Conservation (phyloP, 2,888 invertebrate genomes). For the Cataglyphis livida region DNA sequence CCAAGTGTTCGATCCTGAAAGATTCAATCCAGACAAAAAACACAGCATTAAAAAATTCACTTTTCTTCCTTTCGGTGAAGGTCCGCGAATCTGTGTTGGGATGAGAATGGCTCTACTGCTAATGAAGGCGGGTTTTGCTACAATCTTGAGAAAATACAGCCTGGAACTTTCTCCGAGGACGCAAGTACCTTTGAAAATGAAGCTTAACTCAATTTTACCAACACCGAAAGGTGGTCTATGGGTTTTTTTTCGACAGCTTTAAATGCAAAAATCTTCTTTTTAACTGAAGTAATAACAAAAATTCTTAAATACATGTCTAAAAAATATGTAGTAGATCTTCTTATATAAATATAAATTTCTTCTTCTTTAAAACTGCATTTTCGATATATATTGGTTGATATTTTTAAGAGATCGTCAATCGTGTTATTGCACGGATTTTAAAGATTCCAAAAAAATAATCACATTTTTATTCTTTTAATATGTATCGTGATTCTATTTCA, state of each 20-base stretch:
- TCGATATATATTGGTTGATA: neutral
- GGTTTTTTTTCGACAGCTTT: conserved; percentile 60
- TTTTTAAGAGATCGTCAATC: neutral
- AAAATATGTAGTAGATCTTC: neutral
- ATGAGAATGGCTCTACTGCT: conserved; percentile 72
- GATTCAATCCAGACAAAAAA: conserved; percentile 70
- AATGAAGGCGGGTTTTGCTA: conserved; percentile 63
- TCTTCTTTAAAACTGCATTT: neutral
- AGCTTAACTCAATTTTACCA: conserved; percentile 36
- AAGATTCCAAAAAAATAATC: neutral
- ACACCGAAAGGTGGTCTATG: conserved; percentile 65
- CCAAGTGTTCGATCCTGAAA: conserved; percentile 72
- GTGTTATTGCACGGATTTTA: neutral
- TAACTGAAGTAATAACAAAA: neutral
- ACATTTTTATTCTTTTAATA: neutral
- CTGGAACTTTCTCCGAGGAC: conserved; percentile 70
- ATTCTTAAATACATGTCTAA: neutral
- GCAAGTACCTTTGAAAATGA: conserved; percentile 62
- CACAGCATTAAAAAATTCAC: conserved; percentile 57
- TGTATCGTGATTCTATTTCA: neutral
- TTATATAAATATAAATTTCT: neutral
- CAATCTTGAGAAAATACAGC: conserved; percentile 65
- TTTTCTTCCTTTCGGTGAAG: conserved; percentile 76
- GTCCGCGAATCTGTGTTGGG: conserved; percentile 76
- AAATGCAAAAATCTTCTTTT: conserved; percentile 1